Base-by-base conservation (phyloP, 2,797 vertebrate genomes). In the Eleutherodactylus coqui region DNA sequence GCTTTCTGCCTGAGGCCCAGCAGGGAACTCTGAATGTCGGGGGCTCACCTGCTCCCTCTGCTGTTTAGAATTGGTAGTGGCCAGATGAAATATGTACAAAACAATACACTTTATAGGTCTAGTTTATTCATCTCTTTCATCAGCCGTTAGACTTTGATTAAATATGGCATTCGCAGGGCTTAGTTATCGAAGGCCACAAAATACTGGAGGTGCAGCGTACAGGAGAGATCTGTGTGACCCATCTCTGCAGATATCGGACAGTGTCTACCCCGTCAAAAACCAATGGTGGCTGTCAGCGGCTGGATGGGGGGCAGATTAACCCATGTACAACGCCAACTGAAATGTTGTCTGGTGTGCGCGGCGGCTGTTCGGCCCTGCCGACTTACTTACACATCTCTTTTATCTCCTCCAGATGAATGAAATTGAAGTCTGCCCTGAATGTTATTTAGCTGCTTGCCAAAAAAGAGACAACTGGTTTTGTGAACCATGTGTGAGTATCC, bases 381-480 rank as follows among this genome's bases (percentile, higher is more conserved):
- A n/a, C 38, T 62, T 49, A 27, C 41, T 27, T 38, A 32, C 27
- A 5, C 49, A 24, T 58, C 10, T 79, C 53, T 80, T 19, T 82
- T 86, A 89, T 62, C 82, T 88, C 93, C 93, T 95, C 45, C 92
- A 99, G 98, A 99, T 99, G 98, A 99, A 98, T 92, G 98, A 99
- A 95, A 98, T 99, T 62, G 98, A 99, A 94, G 97, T 99, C 32
- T 99, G 98, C 94, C 98, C 98, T 85, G 98, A 99, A 93, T 99
- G 98, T 93, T 99, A 99, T 90, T 94, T 99, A 93, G 97, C 97
- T 90, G 95, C 98, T 92, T 99, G 98, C 96, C 98, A 99, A 95
- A 99, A 99, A 96, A 94, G 98, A 89, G 98, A 99, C 86, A 99
- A 99, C 94, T 99, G 98, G 98, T 99, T 99, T 94, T 99, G 98